Conservation (phyloP, 2,113 vertebrate species). For the Prinia subflava region DNA sequence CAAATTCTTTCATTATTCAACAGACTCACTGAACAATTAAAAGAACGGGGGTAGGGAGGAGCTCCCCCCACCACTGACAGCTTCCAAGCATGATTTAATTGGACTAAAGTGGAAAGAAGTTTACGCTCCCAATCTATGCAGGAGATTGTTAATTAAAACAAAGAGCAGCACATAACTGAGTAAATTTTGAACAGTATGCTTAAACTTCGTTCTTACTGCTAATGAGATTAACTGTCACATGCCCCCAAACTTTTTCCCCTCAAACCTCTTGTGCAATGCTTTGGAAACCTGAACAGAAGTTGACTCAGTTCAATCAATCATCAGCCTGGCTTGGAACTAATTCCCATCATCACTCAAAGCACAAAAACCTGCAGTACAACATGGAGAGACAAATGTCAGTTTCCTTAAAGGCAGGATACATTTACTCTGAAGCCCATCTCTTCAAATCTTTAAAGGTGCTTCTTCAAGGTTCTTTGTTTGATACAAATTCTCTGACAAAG, state of each 20-base stretch:
- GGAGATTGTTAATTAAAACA: conserved; percentile 70
- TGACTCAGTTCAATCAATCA: neutral
- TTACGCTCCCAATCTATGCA: conserved; percentile 53
- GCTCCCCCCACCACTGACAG: neutral
- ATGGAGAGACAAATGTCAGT: neutral
- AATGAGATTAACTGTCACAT: conserved; percentile 73
- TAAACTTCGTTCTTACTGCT: conserved; percentile 48
- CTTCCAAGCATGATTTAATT: conserved; percentile 55
- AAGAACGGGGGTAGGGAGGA: neutral
- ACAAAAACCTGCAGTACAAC: neutral
- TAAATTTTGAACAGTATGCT: conserved; percentile 43
- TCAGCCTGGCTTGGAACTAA: neutral
- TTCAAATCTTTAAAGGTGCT: neutral
- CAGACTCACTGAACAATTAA: conserved; percentile 27
- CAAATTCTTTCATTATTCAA: conserved; percentile 54
- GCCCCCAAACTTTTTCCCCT: conserved; percentile 5
- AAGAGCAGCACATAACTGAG: conserved; percentile 60
- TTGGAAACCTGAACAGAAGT: conserved; percentile 2
- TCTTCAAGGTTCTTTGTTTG: neutral
- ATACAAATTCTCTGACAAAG: neutral
- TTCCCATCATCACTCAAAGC: neutral
- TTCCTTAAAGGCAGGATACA: neutral
- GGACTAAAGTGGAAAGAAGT: conserved; percentile 55
- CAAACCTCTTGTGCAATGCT: conserved; percentile 34
- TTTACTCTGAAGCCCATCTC: neutral